Base-by-base conservation (phyloP, 2,113 vertebrate genomes). In the Willisornis vidua region DNA sequence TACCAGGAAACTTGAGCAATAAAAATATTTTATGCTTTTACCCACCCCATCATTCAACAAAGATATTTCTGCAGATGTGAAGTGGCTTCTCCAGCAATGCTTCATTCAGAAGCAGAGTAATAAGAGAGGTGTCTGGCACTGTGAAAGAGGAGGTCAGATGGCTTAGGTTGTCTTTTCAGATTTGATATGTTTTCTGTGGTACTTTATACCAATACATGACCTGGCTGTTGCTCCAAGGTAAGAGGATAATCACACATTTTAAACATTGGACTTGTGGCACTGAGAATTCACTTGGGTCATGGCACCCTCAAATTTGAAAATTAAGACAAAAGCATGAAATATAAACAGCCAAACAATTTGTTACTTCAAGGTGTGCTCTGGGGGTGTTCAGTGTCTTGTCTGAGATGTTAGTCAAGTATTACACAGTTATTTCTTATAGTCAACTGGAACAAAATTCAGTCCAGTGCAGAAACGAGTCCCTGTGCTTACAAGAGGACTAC, bases 1-100 rank as follows among this genome's bases (percentile, higher is more conserved):
- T 95, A 6, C 74, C 94, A 97, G 89, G 57, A 89, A 86, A 96
- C 65, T 94, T 85, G 55, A 96, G 95, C 79, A 94, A 95, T 96
- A 88, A 94, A 97, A 96, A 95, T 95, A 94, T 67, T 97, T 96
- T 95, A 87, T 95, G 84, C 59, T 89, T 96, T 93, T 90, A 74
- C 41, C 71, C 76, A 51, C 62, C 76, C 72, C n/a, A 48, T 96
- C 94, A 89, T 89, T 97, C 92, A 96, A 88, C 78, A 68, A 82
- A 93, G 86, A 95, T 85, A 82, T 96, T 93, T 91, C 90, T 91
- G 93, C 93, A 97, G 96, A 90, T 96, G 94, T 95, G 93, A 97
- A 94, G 59, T 70, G 70, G 45, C 84, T 95, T 76, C 85, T 94
- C 48, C 63, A 85, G 86, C 59, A 75, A 89, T 48, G 58, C 48